Conservation (phyloP, 2,888 invertebrate genomes). For the Plebejus anna region DNA sequence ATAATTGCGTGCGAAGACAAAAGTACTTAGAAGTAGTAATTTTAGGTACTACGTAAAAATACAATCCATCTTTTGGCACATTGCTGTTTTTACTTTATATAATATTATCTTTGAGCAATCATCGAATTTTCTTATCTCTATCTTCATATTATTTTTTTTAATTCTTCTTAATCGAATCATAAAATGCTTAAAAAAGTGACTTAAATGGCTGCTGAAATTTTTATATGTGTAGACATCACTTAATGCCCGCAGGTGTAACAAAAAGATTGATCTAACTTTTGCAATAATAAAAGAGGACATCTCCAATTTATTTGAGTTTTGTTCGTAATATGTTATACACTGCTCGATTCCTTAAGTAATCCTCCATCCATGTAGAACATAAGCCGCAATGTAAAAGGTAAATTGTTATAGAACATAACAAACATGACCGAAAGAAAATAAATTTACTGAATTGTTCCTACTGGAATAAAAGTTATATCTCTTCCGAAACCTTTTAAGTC, state of each 20-base stretch:
- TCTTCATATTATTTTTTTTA: no score
- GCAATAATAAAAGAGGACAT: constrained; percentile 1
- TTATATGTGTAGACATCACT: not conserved
- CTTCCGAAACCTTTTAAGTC: constrained; percentile 27
- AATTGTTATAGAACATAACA: not conserved
- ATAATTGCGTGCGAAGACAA: no score
- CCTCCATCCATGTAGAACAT: not conserved
- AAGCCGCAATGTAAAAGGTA: not conserved
- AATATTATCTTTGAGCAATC: no score
- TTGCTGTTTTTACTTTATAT: no score
- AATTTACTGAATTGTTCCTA: constrained; percentile 23
- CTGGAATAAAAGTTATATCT: constrained; percentile 29
- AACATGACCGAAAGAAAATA: constrained; percentile 1
- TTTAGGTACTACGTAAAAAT: no score
- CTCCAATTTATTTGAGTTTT: not conserved
- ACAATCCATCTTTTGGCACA: no score
- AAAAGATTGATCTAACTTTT: constrained; percentile 17
- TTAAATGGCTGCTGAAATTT: not conserved
- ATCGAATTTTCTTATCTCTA: no score
- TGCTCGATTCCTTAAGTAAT: not conserved
- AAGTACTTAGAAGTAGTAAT: no score
- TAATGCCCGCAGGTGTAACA: not conserved
- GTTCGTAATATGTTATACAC: not conserved
- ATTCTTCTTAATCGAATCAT: no score
- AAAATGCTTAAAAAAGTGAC: no score